Evolutionary conservation across 2,797 vertebrate species (phyloP).

Genomic region (Enteromius trimaculatus): DNA sequence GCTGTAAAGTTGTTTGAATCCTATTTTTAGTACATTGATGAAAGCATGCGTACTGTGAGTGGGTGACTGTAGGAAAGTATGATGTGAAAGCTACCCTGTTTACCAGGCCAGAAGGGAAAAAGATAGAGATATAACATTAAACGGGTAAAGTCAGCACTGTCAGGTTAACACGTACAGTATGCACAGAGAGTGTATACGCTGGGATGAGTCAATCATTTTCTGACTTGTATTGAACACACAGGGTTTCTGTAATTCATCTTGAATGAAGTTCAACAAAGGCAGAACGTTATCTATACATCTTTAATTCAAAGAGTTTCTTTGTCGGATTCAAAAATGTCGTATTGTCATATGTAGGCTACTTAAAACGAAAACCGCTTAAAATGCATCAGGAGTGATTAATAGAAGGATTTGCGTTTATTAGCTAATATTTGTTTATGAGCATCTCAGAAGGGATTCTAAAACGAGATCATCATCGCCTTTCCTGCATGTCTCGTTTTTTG

Average conservation of each 20-base stretch:
- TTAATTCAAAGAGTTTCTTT: not conserved
- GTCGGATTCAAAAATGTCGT: not conserved
- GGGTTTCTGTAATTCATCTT: not conserved
- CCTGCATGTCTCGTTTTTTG: slow-evolving; percentile 30
- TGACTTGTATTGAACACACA: not conserved
- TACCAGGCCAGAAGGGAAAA: not conserved
- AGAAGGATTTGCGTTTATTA: slow-evolving; percentile 27
- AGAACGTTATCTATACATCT: too few relatives aligned
- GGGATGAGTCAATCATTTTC: not conserved
- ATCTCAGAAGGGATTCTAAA: slow-evolving; percentile 32
- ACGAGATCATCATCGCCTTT: slow-evolving; percentile 17
- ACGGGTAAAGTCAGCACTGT: not conserved
- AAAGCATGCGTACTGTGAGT: not conserved
- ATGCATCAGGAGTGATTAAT: slow-evolving; percentile 12
- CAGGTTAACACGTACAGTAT: not conserved
- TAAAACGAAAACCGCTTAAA: slow-evolving; percentile 7
- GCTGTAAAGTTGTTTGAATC: not conserved
- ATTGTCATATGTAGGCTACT: not conserved
- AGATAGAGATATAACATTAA: not conserved
- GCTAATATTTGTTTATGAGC: slow-evolving; percentile 39
- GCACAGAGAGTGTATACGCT: not conserved
- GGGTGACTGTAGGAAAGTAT: too few relatives aligned
- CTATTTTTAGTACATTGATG: not conserved
- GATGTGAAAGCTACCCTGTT: not conserved
- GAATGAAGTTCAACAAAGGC: not conserved